Percentiles rank a stretch among this genome's conserved stretches.
Conservation (phyloP, 2,888 invertebrate species). For the Leptogaster cylindrica region DNA sequence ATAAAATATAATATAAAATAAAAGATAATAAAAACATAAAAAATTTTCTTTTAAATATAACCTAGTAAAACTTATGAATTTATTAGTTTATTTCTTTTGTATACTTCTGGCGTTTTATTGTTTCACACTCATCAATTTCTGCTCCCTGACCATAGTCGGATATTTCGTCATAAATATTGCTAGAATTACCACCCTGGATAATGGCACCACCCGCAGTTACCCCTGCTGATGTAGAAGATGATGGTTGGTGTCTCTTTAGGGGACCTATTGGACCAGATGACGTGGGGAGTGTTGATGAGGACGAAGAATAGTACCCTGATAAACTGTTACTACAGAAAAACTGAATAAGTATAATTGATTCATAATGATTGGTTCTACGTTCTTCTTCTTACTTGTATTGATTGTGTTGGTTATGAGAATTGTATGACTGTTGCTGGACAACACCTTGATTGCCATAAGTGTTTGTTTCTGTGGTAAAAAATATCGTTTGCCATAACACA, state of each 20-base stretch:
- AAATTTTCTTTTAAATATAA: too few relatives aligned
- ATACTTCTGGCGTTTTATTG: conserved; percentile 60
- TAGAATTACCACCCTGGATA: conserved; percentile 45
- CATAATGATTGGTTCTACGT: too few relatives aligned
- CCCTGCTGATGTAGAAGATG: conserved; percentile 5
- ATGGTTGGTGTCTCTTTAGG: conserved; percentile 58
- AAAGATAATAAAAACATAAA: too few relatives aligned
- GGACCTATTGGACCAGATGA: conserved; percentile 54
- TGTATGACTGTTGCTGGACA: conserved; percentile 56
- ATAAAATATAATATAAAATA: too few relatives aligned
- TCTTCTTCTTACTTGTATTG: conserved; percentile 57
- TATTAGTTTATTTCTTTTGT: conserved; percentile 54
- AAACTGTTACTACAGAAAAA: conserved; percentile 39
- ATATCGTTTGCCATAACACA: too few relatives aligned
- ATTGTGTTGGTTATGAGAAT: conserved; percentile 58
- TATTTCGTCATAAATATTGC: conserved; percentile 46
- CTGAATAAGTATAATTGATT: too few relatives aligned
- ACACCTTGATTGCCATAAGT: conserved; percentile 56
- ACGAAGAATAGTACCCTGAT: conserved; percentile 34
- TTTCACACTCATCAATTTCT: conserved; percentile 55
- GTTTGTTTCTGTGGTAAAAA: conserved; percentile 54
- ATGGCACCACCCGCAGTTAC: background rate
- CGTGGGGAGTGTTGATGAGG: conserved; percentile 8
- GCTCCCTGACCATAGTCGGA: conserved; percentile 49
- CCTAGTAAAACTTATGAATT: too few relatives aligned